These are phyloP conservation scores for Anabas testudineus DNA, from an alignment of 2,797 vertebrate genomes.

Conservation along the genomic window DNA sequence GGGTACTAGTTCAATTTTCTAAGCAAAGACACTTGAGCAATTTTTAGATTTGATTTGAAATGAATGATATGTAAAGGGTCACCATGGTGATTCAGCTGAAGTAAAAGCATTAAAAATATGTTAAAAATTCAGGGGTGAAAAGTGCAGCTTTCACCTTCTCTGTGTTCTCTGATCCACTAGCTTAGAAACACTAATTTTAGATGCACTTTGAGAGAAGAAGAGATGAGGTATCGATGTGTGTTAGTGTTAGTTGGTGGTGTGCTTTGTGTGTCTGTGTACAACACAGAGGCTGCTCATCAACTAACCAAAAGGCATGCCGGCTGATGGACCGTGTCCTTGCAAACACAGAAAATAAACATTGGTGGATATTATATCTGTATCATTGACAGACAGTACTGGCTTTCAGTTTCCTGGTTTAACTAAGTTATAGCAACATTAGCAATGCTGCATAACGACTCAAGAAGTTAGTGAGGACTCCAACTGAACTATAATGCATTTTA, in stretches of 20 bases:
- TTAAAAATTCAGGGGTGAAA: conserved; percentile 10
- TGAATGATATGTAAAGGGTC: not conserved
- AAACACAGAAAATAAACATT: conserved; percentile 22
- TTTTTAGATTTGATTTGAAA: not conserved
- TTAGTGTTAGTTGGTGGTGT: not conserved
- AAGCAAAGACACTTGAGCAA: not conserved
- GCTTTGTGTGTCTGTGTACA: not conserved
- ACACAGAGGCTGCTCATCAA: conserved; percentile 47
- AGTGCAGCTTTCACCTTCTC: conserved; percentile 30
- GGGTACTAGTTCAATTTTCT: not conserved
- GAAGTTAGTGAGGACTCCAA: no score
- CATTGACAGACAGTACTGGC: not conserved
- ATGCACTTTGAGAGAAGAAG: conserved; percentile 46
- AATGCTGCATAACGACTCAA: no score
- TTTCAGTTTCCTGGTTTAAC: not conserved
- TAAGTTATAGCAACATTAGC: no score
- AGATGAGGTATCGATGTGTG: not conserved
- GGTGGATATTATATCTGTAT: not conserved
- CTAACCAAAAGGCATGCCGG: conserved; percentile 42
- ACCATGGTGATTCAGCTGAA: not conserved
- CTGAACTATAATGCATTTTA: no score
- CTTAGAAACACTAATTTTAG: conserved; percentile 42
- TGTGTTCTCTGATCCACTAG: conserved; percentile 5
- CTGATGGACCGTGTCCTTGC: conserved; percentile 22
- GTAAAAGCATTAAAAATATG: not conserved